Conservation (phyloP, 2,113 vertebrate genomes). For the Nycticebus coucang region DNA sequence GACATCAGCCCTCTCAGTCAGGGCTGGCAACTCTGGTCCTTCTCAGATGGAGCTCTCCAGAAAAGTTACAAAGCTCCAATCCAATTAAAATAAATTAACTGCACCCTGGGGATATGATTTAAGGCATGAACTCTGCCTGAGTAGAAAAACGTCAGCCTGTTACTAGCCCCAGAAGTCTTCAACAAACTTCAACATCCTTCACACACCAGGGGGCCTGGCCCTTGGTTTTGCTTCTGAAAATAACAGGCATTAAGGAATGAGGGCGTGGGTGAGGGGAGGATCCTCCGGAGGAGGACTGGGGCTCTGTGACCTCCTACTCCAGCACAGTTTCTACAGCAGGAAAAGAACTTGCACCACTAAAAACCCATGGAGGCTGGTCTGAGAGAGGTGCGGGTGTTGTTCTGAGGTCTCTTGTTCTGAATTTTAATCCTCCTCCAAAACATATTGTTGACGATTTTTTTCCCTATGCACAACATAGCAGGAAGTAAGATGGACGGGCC, state of each 20-base stretch:
- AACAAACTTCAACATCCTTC: neutral
- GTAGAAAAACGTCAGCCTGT: neutral
- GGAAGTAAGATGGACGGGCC: neutral
- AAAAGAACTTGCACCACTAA: too few species aligned
- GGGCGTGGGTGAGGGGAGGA: neutral
- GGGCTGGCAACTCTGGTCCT: fast-evolving
- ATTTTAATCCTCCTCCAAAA: neutral
- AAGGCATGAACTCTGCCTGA: neutral
- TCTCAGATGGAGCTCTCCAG: neutral
- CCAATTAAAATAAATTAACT: neutral
- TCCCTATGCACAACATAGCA: fast-evolving
- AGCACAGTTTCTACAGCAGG: neutral
- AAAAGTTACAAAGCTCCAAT: neutral
- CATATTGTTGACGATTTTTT: neutral
- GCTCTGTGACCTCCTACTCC: neutral
- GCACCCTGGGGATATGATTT: neutral
- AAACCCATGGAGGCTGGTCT: neutral
- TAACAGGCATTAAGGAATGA: fast-evolving
- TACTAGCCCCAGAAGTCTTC: neutral
- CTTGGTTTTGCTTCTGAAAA: neutral
- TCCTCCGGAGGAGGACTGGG: neutral
- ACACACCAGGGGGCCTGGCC: neutral
- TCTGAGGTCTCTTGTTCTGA: neutral
- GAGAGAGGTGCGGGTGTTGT: neutral
- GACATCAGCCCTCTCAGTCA: neutral